Evolutionary conservation across 2,113 vertebrate genomes (phyloP).

Genomic region (Cnemophilus loriae): DNA sequence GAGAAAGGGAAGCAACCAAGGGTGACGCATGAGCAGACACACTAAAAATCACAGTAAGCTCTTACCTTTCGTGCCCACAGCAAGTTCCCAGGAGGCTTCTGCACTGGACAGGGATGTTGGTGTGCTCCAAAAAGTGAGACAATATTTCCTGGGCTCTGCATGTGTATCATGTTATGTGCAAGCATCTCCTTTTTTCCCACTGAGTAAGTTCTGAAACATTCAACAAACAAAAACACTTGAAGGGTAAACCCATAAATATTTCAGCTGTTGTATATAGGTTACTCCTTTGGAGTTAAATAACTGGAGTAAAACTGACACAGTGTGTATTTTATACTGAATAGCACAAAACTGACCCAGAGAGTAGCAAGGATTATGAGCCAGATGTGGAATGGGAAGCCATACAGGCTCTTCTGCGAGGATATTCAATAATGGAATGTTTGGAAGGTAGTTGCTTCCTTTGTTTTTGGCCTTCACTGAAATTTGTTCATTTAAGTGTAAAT

Average conservation of each 20-base stretch:
- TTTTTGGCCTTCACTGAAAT: neutral
- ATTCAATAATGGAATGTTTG: neutral
- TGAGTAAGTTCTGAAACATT: neutral
- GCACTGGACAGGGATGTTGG: neutral
- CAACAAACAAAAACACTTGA: neutral
- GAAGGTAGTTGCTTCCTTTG: neutral
- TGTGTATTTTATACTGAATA: neutral
- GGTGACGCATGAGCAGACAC: neutral
- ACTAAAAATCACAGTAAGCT: neutral
- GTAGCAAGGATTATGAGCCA: neutral
- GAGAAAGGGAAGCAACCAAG: neutral
- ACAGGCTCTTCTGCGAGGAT: neutral
- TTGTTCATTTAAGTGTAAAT: neutral
- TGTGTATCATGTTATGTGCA: neutral
- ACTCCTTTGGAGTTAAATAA: neutral
- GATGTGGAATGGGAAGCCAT: neutral
- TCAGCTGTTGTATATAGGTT: neutral
- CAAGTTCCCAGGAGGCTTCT: neutral
- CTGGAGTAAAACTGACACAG: neutral
- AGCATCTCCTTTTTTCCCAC: neutral
- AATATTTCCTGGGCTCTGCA: neutral
- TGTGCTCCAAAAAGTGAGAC: neutral
- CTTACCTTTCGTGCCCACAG: neutral
- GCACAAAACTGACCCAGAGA: neutral
- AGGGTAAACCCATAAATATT: neutral